A percentile compares a stretch with the other conserved stretches of the same genome.
Conservation (phyloP, 1,140 invertebrate genomes). For the Magallana ariakensis region DNA sequence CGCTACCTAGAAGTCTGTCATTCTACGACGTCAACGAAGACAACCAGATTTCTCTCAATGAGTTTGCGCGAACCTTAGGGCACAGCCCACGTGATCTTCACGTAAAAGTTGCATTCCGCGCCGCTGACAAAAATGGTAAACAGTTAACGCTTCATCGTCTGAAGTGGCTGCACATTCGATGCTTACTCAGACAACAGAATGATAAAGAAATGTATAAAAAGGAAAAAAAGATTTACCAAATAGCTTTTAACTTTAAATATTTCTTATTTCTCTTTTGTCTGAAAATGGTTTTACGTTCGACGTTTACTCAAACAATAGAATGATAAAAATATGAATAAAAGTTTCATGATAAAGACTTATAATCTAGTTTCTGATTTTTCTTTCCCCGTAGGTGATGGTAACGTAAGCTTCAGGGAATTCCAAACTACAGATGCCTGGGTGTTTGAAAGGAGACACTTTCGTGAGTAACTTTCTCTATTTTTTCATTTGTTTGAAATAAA, state of each 20-base stretch:
- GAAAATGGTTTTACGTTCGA: too few relatives aligned
- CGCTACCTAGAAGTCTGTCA: slow-evolving; percentile 49
- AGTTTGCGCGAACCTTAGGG: slow-evolving; percentile 52
- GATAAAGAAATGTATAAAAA: too few relatives aligned
- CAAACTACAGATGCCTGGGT: slow-evolving; percentile 30
- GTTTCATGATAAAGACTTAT: not conserved
- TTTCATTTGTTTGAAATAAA: not conserved
- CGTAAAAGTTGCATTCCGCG: slow-evolving; percentile 51
- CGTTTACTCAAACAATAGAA: too few relatives aligned
- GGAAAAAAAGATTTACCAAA: too few relatives aligned
- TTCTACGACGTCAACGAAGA: slow-evolving; percentile 56
- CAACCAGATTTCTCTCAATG: slow-evolving; percentile 42
- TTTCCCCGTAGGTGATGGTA: not conserved
- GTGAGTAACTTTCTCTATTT: not conserved
- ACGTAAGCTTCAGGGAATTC: not conserved
- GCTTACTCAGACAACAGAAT: too few relatives aligned
- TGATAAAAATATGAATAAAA: too few relatives aligned
- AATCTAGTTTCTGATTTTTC: not conserved
- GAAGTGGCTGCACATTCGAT: too few relatives aligned
- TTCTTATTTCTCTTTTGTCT: too few relatives aligned
- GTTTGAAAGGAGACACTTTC: not conserved
- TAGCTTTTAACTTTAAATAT: too few relatives aligned
- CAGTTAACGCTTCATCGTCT: not conserved
- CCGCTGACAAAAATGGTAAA: slow-evolving; percentile 54
- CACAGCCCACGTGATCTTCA: slow-evolving; percentile 51